A percentile compares a stretch with the other conserved stretches of the same genome.
phyloP scores from a whole-genome alignment of 2,797 vertebrate species.

The Rousettus madagascariensis region DNA sequence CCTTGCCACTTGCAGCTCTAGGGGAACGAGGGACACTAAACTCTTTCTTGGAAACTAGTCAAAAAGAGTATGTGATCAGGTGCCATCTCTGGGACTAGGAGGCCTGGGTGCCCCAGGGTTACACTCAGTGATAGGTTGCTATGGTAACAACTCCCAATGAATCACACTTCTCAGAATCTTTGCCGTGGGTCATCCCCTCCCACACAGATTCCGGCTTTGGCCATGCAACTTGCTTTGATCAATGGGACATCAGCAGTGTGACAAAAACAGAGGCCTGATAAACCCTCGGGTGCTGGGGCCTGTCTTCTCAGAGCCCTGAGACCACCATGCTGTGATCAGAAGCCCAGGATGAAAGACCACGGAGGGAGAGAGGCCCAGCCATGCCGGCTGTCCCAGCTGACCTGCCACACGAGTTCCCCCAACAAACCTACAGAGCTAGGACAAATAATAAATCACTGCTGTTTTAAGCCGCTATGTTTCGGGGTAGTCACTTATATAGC shows the following conservation, averaged over 20 bases:
- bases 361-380: not conserved
- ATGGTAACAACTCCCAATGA: not conserved
- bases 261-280: not conserved
- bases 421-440: not conserved
- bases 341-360: not conserved
- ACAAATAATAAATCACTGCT: not conserved
- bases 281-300: not conserved
- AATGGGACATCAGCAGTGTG: not conserved
- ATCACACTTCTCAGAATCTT: not conserved
- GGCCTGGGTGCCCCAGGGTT: not conserved
- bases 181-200: not conserved
- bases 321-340: not conserved
- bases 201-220: not conserved
- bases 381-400: not conserved
- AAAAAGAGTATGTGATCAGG: not conserved
- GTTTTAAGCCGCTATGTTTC: not conserved
- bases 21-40: not conserved
- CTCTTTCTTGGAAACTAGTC: not conserved
- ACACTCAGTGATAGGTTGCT: not conserved
- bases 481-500: not conserved
- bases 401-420: not conserved
- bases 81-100: not conserved
- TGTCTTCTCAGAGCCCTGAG: not conserved
- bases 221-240: not conserved
- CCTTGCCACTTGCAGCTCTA: not conserved